phyloP scores from a whole-genome alignment of 53 echinoderm and acorn worm species.

The Henricia sp. region DNA sequence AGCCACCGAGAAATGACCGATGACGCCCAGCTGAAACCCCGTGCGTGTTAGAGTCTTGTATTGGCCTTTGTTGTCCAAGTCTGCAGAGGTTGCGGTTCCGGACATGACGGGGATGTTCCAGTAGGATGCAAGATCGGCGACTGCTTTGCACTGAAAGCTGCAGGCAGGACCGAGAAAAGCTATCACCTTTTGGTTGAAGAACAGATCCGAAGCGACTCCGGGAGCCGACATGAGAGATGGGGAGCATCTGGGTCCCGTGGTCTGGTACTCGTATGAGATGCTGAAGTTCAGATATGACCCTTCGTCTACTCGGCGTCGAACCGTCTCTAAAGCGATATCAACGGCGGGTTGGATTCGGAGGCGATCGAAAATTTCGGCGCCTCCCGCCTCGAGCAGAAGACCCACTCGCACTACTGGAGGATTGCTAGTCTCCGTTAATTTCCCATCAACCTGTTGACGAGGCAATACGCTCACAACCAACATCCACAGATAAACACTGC shows the following conservation, averaged over 20 bases:
- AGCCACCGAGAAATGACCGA: slow-evolving; percentile 18
- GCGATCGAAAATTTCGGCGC: not conserved
- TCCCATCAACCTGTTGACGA: too few relatives aligned
- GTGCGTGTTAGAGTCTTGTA: slow-evolving; percentile 62
- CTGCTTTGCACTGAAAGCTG: slow-evolving; percentile 34
- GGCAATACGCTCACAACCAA: too few relatives aligned
- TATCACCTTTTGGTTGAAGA: slow-evolving; percentile 38
- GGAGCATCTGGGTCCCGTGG: slow-evolving; percentile 37
- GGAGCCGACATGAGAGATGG: slow-evolving; percentile 29
- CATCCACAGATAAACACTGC: too few relatives aligned
- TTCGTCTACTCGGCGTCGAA: not conserved
- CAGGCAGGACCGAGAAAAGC: slow-evolving; percentile 80
- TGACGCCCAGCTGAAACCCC: slow-evolving; percentile 6
- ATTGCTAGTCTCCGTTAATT: too few relatives aligned
- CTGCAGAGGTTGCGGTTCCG: slow-evolving; percentile 13
- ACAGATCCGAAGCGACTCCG: slow-evolving; percentile 62
- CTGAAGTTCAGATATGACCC: slow-evolving; percentile 51
- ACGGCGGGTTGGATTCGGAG: slow-evolving; percentile 60
- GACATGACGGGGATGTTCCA: slow-evolving; percentile 67
- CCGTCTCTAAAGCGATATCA: slow-evolving; percentile 63
- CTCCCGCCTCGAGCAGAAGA: not conserved
- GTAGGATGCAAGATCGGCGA: slow-evolving; percentile 43
- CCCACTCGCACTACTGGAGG: not conserved
- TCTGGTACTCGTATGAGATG: slow-evolving; percentile 20
- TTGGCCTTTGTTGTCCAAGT: slow-evolving; percentile 44